A percentile compares a stretch with the other conserved stretches of the same genome.
Conservation (phyloP, 1,140 invertebrate genomes). For the Drosophila persimilis region DNA sequence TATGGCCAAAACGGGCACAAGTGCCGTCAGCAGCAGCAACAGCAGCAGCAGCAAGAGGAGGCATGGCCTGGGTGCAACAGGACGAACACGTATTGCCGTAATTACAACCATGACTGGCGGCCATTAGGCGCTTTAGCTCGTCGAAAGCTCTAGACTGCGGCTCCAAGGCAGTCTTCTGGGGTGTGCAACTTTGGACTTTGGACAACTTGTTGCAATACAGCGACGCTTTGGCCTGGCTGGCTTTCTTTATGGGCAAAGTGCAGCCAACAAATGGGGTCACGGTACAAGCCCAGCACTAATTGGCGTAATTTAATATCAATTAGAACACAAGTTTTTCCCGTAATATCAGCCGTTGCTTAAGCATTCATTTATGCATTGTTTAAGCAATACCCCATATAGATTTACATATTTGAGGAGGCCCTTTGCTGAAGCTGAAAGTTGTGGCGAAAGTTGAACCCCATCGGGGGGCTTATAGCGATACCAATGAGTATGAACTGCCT, state of each 20-base stretch:
- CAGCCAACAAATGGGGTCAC: neutral
- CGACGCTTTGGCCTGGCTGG: neutral
- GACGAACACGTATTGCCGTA: conserved; percentile 66
- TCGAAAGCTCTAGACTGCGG: conserved; percentile 8
- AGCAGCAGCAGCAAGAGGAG: neutral
- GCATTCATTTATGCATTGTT: too few species aligned
- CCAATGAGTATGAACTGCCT: conserved; percentile 18
- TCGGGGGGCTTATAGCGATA: neutral
- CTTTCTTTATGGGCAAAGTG: neutral
- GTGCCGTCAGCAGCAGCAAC: conserved; percentile 33
- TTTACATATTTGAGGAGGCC: too few species aligned
- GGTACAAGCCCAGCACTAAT: conserved; percentile 32
- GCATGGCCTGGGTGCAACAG: conserved; percentile 55
- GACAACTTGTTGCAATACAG: conserved; percentile 34
- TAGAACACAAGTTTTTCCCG: conserved; percentile 40
- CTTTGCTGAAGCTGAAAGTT: too few species aligned
- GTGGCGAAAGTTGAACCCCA: conserved; percentile 3
- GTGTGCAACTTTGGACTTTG: neutral
- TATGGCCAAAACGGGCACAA: conserved; percentile 54
- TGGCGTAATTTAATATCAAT: conserved; percentile 61
- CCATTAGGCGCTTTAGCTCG: conserved; percentile 23
- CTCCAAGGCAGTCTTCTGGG: conserved; percentile 4
- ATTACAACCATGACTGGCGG: conserved; percentile 49
- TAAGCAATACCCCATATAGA: neutral
- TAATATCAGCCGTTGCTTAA: conserved; percentile 11